These are phyloP conservation scores for Tetraneura akinire DNA, from an alignment of 1,140 invertebrate species.

Conservation along the genomic window DNA sequence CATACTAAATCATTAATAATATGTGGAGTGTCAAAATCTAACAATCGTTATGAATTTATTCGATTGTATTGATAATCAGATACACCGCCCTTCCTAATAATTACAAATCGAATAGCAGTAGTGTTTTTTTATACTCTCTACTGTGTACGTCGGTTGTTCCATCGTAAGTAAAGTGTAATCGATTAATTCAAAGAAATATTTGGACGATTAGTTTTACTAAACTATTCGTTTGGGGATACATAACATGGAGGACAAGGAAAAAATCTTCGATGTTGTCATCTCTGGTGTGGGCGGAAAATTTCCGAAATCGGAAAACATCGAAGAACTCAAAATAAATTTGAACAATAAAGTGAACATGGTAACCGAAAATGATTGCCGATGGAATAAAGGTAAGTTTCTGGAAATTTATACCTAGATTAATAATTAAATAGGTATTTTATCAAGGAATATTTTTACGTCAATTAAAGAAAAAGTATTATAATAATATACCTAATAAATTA, in stretches of 20 bases:
- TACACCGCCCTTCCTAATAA: neutral
- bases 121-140: conserved; percentile 9
- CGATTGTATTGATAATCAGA: conserved; percentile 39
- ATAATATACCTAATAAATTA: neutral
- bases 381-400: conserved; percentile 63
- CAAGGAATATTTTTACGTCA: too few relatives aligned
- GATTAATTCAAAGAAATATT: neutral
- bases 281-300: conserved; percentile 68
- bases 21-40: neutral
- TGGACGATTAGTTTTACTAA: too few relatives aligned
- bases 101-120: neutral
- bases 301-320: conserved; percentile 65
- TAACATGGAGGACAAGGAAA: conserved; percentile 43
- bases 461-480: too few relatives aligned
- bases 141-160: conserved; percentile 13
- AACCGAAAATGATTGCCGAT: conserved; percentile 63
- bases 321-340: conserved; percentile 65
- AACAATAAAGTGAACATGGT: conserved; percentile 65
- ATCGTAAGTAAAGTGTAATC: conserved; percentile 1
- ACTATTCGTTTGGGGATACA: neutral
- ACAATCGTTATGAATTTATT: conserved; percentile 21
- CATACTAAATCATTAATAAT: neutral
- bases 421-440: too few relatives aligned
- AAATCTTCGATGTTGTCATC: conserved; percentile 62
- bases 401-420: too few relatives aligned